Evolutionary conservation across 2,888 invertebrate species (phyloP), one percentile per base, ranked within the genome.

Genomic region (Trachelus troglodyta): DNA sequence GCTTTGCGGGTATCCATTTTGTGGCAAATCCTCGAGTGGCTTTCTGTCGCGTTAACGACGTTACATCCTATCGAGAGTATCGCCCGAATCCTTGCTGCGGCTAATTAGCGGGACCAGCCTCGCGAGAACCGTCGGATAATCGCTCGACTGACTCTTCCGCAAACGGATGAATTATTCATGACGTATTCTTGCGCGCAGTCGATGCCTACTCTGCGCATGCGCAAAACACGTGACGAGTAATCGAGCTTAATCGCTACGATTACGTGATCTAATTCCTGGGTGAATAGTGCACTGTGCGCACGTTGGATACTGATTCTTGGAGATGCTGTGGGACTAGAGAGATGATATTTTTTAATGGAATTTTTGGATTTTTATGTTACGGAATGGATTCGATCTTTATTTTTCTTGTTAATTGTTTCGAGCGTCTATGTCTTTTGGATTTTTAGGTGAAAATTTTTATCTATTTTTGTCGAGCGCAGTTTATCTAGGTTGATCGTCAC

Each of bases 121-220:
- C 69, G 69, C 69, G 69, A 69, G 69, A 69, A 69, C 69, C 69
- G 69, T 30, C 69, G 69, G 69, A 69, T 69, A 69, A 69, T 69
- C 69, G 69, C 31, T 69, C 69, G 69, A 15, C 33, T 33, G 30
- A 69, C 69, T 69, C 69, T 69, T 69, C 69, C 69, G 69, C 69
- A 69, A 69, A 69, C 69, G 69, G 30, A 69, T 69, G 69, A 69
- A 69, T 69, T 31, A 69, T 69, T 69, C 69, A 69, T 69, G 0
- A 23, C 69, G 69, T 31, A 33, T 33, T 30, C 69, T 31, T 15
- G 69, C 30, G 69, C 33, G 69, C 69, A 6, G 23, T 12, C 30
- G 69, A 69, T 12, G 11, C 12, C 6, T 4, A 1, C 40, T 40
- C 15, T 15, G 40, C 40, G 40, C 40, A 40, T 15, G 40, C 40